These are phyloP conservation scores for Corythornis leucogaster DNA, from an alignment of 2,797 vertebrate species.

Conservation along the genomic window DNA sequence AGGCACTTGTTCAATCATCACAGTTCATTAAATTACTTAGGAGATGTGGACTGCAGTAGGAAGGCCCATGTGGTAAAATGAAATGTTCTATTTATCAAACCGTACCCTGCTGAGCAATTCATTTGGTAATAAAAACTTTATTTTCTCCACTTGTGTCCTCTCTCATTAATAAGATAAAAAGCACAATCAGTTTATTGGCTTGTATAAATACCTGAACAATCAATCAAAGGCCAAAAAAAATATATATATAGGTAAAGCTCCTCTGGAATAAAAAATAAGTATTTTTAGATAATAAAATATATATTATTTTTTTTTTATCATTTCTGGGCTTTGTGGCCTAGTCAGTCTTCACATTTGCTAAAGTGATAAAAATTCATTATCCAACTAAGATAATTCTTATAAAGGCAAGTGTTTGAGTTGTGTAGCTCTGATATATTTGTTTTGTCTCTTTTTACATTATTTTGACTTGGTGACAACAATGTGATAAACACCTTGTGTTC, in stretches of 20 bases:
- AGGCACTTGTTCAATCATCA: slow-evolving; percentile 59
- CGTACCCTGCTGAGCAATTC: slow-evolving; percentile 68
- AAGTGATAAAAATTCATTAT: background rate
- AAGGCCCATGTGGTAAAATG: slow-evolving; percentile 63
- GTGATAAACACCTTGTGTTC: background rate
- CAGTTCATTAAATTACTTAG: slow-evolving; percentile 71
- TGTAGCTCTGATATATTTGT: background rate
- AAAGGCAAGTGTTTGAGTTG: background rate
- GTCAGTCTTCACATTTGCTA: background rate
- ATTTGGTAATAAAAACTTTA: slow-evolving; percentile 72
- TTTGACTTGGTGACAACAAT: background rate
- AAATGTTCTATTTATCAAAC: slow-evolving; percentile 74
- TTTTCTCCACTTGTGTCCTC: slow-evolving; percentile 60
- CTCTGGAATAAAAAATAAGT: background rate
- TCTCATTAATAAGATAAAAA: slow-evolving; percentile 71
- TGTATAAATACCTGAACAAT: slow-evolving; percentile 51
- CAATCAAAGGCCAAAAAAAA: slow-evolving; percentile 23
- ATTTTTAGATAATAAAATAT: background rate
- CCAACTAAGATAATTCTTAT: background rate
- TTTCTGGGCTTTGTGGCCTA: background rate
- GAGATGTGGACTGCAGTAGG: slow-evolving; percentile 48
- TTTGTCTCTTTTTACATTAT: background rate
- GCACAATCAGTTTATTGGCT: slow-evolving; percentile 38
- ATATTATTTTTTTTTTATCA: background rate
- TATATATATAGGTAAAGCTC: background rate